A percentile compares a stretch with the other conserved stretches of the same genome.
Conservation (phyloP, 2,113 vertebrate genomes). For the Laticauda laticaudata region DNA sequence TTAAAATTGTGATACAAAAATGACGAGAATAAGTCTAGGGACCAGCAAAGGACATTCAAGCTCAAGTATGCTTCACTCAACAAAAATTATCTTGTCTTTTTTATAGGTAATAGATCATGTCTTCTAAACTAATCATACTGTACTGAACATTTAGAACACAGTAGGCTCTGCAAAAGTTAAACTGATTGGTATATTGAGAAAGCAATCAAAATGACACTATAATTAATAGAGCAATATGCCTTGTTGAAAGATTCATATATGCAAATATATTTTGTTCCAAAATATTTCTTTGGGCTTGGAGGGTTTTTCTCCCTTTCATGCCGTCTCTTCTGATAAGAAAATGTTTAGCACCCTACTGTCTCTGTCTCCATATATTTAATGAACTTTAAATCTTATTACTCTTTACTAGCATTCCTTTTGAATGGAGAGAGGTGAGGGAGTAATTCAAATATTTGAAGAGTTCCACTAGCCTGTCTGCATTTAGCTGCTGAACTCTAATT, state of each 20-base stretch:
- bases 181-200: slow-evolving; percentile 4
- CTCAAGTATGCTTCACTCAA: background rate
- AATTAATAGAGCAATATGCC: slow-evolving; percentile 15
- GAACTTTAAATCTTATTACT: background rate
- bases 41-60: background rate
- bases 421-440: background rate
- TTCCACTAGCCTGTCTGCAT: background rate
- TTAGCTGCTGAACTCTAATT: background rate
- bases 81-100: background rate
- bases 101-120: background rate
- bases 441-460: background rate
- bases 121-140: background rate
- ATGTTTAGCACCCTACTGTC: background rate
- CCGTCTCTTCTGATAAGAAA: background rate
- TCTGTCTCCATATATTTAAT: background rate
- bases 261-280: slow-evolving; percentile 14
- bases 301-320: background rate
- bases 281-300: slow-evolving; percentile 1
- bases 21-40: background rate
- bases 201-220: slow-evolving; percentile 11
- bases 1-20: background rate
- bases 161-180: slow-evolving; percentile 7
- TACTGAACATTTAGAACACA: slow-evolving; percentile 1
- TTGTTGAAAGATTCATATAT: slow-evolving; percentile 18
- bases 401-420: background rate